Base-by-base conservation (phyloP, 2,888 invertebrate species). In the Thera britannica region DNA sequence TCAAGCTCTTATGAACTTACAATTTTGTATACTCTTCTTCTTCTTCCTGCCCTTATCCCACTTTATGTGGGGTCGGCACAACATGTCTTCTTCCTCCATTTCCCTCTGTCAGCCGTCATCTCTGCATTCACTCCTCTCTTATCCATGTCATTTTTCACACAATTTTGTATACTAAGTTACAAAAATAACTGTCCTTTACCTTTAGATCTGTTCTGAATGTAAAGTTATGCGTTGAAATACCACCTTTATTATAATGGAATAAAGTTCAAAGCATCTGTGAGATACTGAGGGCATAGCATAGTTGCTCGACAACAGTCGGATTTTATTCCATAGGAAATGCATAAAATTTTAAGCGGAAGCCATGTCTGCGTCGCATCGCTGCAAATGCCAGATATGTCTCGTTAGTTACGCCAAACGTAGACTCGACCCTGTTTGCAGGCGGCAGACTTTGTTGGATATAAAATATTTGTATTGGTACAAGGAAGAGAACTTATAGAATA, bases 281-380 rank as follows among this genome's bases (percentile, higher is more conserved):
- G 49, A 41, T 38, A 49, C 44, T 55, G 9, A 41, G 44, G 8
- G 35, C 49, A 60, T 35, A 62, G 62, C 51, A 35, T 62, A 62
- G 58, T 55, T 55, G 61, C 51, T 56, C 46, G 41, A 58, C 63
- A 63, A 67, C 65, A 44, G 58, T 55, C 68, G 72, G 72, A 68
- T 74, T 75, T 72, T 77, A 73, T 74, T 75, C 72, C 66, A 73
- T 65, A 68, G 67, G 65, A 73, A 73, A 58, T 73, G 72, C 72
- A 73, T 73, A 75, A 74, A 72, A 70, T 72, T 72, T 69, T 57
- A 70, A 77, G 63, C 77, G 81, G 79, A 77, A 77, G 64, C 68
- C 67, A 71, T 63, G 74, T 74, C 71, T 75, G 70, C 65, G 56
- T 56, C 41, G 41, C 60, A 23, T 55, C 70, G 67, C 58, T 48